Percentiles rank a stretch among this genome's conserved stretches.
phyloP scores from a whole-genome alignment of 2,113 vertebrate genomes.

The Hippocampus abdominalis region DNA sequence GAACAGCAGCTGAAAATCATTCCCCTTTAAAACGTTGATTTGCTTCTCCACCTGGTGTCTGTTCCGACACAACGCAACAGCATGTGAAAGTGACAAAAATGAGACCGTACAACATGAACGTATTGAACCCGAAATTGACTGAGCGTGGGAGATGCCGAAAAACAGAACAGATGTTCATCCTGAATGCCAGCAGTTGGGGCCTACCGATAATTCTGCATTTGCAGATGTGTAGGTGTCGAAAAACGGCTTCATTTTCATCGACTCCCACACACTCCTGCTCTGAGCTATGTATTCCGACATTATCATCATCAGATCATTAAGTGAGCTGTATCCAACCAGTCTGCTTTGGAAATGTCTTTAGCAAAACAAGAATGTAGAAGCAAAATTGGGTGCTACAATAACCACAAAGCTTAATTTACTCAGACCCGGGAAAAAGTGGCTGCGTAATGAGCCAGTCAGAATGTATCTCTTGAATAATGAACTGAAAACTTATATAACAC shows the following conservation, averaged over 20 bases:
- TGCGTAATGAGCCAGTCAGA: background rate
- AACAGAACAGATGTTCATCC: conserved; percentile 10
- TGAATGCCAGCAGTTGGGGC: conserved; percentile 15
- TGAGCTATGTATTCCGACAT: conserved; percentile 22
- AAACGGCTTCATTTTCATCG: conserved; percentile 44
- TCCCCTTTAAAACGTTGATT: too few species aligned
- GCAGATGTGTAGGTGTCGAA: conserved; percentile 45
- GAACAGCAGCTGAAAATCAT: too few species aligned
- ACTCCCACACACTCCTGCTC: conserved; percentile 38
- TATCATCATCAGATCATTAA: conserved; percentile 28
- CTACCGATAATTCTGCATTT: conserved; percentile 30
- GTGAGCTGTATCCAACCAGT: conserved; percentile 5
- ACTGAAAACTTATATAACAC: background rate
- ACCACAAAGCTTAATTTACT: background rate
- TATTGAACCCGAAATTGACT: background rate
- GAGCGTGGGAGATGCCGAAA: background rate
- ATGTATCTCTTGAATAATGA: background rate
- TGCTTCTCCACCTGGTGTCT: too few species aligned
- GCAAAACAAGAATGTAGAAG: conserved; percentile 2
- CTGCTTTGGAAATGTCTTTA: conserved; percentile 8
- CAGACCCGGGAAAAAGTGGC: background rate
- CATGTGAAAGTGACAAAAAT: too few species aligned
- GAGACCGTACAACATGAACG: too few species aligned
- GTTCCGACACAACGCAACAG: too few species aligned
- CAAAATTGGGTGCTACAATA: background rate